A percentile compares a stretch with the other conserved stretches of the same genome.
Conservation (phyloP, 64 coral and sea anemone species). For the Exaiptasia diaphana region DNA sequence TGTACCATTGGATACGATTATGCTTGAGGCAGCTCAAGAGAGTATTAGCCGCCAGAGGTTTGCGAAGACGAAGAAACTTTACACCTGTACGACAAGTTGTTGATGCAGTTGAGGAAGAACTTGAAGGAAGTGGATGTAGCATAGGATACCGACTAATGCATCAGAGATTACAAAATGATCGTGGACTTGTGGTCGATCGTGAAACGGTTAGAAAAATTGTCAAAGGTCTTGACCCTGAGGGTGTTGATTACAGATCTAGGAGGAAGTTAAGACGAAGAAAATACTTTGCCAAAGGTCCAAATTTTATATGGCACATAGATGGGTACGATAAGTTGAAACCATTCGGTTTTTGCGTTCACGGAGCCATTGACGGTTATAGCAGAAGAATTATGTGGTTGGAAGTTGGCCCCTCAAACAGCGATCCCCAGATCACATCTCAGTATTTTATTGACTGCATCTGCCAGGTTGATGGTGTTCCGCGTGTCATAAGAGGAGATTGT, state of each 20-base stretch:
- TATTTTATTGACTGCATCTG: slow-evolving; percentile 5
- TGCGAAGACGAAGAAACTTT: neutral
- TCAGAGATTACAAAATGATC: neutral
- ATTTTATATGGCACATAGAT: slow-evolving; percentile 46
- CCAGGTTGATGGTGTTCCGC: neutral
- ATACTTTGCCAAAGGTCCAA: slow-evolving; percentile 32
- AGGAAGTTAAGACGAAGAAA: slow-evolving; percentile 12
- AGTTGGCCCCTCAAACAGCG: slow-evolving; percentile 4
- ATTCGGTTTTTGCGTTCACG: slow-evolving; percentile 20
- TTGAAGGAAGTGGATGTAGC: neutral
- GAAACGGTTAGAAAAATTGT: slow-evolving; percentile 19
- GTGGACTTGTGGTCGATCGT: neutral
- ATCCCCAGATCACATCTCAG: neutral
- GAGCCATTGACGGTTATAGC: slow-evolving; percentile 13
- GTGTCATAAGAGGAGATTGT: neutral
- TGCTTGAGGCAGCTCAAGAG: slow-evolving; percentile 40
- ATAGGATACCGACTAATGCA: slow-evolving; percentile 35
- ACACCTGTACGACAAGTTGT: neutral
- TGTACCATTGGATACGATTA: slow-evolving; percentile 12
- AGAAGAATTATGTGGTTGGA: slow-evolving; percentile 33
- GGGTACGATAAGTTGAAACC: slow-evolving; percentile 23
- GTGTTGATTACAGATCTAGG: slow-evolving; percentile 9
- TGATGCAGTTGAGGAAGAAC: slow-evolving; percentile 6
- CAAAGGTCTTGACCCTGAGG: slow-evolving; percentile 43
- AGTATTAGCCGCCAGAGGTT: neutral